Evolutionary conservation across 2,797 vertebrate species (phyloP), one percentile per base, ranked within the genome.

Genomic region (Hydrocynus forskahlii): DNA sequence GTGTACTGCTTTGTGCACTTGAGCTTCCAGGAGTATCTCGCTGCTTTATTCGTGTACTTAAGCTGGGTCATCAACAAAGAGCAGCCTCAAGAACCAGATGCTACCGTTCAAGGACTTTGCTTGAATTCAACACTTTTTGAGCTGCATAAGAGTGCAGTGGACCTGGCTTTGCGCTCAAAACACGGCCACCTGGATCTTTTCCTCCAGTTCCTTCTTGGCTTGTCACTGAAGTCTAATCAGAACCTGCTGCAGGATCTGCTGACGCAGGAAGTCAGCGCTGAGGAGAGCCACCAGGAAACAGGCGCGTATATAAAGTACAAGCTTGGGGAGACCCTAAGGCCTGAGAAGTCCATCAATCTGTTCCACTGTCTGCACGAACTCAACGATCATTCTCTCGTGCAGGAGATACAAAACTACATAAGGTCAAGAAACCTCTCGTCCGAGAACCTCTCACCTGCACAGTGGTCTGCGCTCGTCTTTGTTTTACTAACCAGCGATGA

Each of bases 1-100:
- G 80, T 88, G 52, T 88, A 78, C 76, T 76, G 81, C 80, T 88
- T 86, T 23, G 81, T 86, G 72, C 85, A 86, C 64, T 38, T 86
- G 66, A 85, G 78, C 79, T 83, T 85, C 43, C 79, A 86, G 63
- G 84, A 86, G 54, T 86, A 75, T 55, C 67, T 86, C 25, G 81
- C 84, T 19, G 84, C 81, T 68, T 81, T 86, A 54, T 88, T 83
- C 76, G 81, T 85, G 7, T 81, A 85, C 60, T 38, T 88, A 17
- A 77, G 57, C n/a, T 85, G 81, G 79, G 29, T 75, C 8, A 71
- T 59, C 50, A 35, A 45, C 40, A 75, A 83, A 54, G 57, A 68
- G 0, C 1, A 77, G 2, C 7, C 48, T 38, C 64, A 80, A 29
- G 3, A 38, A 6, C 43, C 74, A 52, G 54, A 63, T 50, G 62